Evolutionary conservation across 2,888 invertebrate species (phyloP), one percentile per base, ranked within the genome.

Genomic region (Protonemura montana): DNA sequence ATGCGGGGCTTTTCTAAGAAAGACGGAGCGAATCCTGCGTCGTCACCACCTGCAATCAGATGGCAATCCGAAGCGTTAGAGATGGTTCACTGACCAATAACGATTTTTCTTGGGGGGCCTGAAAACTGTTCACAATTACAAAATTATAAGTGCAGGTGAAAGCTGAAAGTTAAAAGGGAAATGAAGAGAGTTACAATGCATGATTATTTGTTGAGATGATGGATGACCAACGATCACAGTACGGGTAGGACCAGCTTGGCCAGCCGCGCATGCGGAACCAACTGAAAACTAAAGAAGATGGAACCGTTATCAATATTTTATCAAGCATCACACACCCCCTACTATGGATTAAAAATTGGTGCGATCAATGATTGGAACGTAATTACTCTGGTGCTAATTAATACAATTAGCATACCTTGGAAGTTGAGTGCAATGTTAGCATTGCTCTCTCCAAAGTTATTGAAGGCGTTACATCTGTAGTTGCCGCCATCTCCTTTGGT

Each of bases 361-460:
- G 59, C 59, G 59, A 59, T 59, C 59, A 59, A 59, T 59, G 59
- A 59, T 2, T 16, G 59, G 59, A 59, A 21, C 59, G 59, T 35
- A 59, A 59, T 59, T 59, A 59, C 59, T 81, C 30, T 26, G 84
- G n/a, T 84, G 84, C 84, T 84, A 84, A 84, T 84, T 76, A 84
- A 84, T 59, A 59, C 29, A 84, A 84, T 84, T 84, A 84, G 90
- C 93, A 94, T 96, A 98, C 98, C 98, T 97, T 98, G 98, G 94
- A 99, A 98, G 93, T 99, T 99, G 91, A 99, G 96, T 91, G 99
- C 98, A 93, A 99, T 99, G 93, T 99, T 99, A 90, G 99, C 99
- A 94, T 99, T 99, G 93, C 98, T 98, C 94, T 99, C 99, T 92
- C 99, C 99, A 93, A 96, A 96, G 92, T 96, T 95, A 94, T 99